A percentile compares a stretch with the other conserved stretches of the same genome.
Conservation (phyloP, 2,797 vertebrate genomes). For the Alca torda region DNA sequence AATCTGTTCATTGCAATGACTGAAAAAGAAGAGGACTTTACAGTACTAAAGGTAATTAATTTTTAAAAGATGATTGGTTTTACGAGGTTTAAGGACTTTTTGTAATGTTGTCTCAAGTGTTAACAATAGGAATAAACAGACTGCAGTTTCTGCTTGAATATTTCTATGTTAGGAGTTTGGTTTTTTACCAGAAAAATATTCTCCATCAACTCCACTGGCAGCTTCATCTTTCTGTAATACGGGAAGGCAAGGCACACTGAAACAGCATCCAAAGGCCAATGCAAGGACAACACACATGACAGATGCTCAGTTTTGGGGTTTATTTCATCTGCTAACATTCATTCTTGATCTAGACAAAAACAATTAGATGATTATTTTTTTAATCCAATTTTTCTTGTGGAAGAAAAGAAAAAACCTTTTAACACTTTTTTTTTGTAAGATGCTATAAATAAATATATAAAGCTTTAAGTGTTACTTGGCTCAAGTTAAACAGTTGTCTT, state of each 20-base stretch:
- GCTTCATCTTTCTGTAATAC: not conserved
- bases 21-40: not conserved
- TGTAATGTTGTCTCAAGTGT: not conserved
- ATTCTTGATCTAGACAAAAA: slow-evolving; percentile 75
- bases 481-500: slow-evolving; percentile 69
- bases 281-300: slow-evolving; percentile 24
- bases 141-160: not conserved
- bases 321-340: slow-evolving; percentile 80
- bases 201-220: not conserved
- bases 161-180: not conserved
- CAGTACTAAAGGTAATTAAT: not conserved
- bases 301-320: slow-evolving; percentile 62
- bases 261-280: not conserved
- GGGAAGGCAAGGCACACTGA: not conserved
- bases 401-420: slow-evolving; percentile 64
- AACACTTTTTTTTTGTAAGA: slow-evolving; percentile 62
- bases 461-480: slow-evolving; percentile 73
- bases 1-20: not conserved
- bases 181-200: not conserved
- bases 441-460: slow-evolving; percentile 82
- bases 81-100: not conserved
- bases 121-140: not conserved
- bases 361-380: slow-evolving; percentile 62
- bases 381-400: slow-evolving; percentile 50
- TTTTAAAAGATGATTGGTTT: not conserved